Conservation (phyloP, 2,888 invertebrate species). For the Polydrusus cervinus region DNA sequence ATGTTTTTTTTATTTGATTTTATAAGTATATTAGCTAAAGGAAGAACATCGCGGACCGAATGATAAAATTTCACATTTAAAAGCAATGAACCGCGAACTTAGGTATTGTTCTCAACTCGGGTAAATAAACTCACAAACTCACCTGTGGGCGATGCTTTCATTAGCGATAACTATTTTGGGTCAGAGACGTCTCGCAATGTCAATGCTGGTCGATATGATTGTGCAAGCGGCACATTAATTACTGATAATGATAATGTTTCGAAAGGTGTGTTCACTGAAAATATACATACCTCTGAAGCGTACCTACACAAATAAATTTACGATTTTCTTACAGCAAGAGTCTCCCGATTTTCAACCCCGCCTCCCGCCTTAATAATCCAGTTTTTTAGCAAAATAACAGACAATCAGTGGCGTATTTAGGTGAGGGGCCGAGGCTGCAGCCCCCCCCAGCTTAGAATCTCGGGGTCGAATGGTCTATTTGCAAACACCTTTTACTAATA, state of each 20-base stretch:
- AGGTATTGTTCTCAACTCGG: conserved; percentile 21
- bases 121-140: conserved; percentile 28
- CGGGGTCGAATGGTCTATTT: too few species aligned
- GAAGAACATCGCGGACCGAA: conserved; percentile 10
- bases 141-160: conserved; percentile 30
- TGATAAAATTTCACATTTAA: conserved; percentile 24
- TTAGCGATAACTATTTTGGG: conserved; percentile 26
- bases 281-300: background rate
- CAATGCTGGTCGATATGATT: conserved; percentile 25
- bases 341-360: too few species aligned
- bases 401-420: too few species aligned
- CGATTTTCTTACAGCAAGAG: too few species aligned
- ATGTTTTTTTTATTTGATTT: too few species aligned
- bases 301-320: too few species aligned
- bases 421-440: too few species aligned
- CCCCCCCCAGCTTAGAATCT: too few species aligned
- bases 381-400: too few species aligned
- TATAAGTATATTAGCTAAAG: background rate
- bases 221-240: conserved; percentile 8
- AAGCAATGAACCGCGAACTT: conserved; percentile 23
- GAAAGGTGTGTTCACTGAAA: background rate
- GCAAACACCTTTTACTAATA: too few species aligned
- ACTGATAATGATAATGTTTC: background rate
- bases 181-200: conserved; percentile 28
- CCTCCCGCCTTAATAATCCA: too few species aligned